phyloP scores from a whole-genome alignment of 2,797 vertebrate genomes.

The Megaceryle alcyon region DNA sequence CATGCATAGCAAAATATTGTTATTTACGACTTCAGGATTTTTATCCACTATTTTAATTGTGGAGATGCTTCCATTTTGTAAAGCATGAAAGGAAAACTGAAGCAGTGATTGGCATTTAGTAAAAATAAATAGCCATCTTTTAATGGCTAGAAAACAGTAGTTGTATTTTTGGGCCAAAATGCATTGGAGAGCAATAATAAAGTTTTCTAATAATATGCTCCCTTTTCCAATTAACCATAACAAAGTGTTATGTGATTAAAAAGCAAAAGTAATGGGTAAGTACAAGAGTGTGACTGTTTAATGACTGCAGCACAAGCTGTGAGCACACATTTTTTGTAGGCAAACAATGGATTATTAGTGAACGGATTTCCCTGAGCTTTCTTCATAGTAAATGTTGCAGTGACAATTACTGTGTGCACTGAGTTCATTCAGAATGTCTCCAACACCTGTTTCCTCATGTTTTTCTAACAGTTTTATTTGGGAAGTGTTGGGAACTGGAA shows the following conservation, averaged over 20 bases:
- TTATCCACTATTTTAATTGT: neutral
- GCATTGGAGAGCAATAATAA: neutral
- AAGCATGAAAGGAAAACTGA: neutral
- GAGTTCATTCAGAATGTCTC: constrained; percentile 79
- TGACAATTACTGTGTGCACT: constrained; percentile 54
- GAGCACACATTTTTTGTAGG: constrained; percentile 39
- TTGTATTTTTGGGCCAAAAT: neutral
- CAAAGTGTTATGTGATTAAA: neutral
- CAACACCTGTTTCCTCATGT: constrained; percentile 84
- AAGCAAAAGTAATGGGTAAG: constrained; percentile 10
- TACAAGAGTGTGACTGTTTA: neutral
- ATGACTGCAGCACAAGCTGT: neutral
- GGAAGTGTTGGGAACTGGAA: neutral
- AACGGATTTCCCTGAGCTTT: constrained; percentile 75
- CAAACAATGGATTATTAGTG: constrained; percentile 62
- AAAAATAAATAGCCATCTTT: neutral
- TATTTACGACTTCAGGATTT: neutral
- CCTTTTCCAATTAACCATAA: neutral
- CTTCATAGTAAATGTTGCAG: constrained; percentile 76
- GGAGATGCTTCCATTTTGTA: neutral
- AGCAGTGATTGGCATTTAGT: neutral
- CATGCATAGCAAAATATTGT: neutral
- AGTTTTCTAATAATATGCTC: neutral
- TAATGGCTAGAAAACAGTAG: neutral
- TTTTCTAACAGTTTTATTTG: constrained; percentile 47